Conservation (phyloP, 2,113 vertebrate species). For the Podarcis muralis region DNA sequence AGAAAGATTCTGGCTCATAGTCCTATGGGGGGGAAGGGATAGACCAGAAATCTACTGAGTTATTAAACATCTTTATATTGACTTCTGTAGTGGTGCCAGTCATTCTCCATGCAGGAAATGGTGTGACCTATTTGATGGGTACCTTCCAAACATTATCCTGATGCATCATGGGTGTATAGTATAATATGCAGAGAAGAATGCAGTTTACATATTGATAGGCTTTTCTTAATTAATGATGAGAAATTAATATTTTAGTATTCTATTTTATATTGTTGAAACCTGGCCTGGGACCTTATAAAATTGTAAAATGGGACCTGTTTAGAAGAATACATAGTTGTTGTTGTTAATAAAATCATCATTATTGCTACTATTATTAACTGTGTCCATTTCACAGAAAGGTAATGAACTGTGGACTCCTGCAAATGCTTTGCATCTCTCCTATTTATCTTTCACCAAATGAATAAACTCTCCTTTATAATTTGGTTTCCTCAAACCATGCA, state of each 20-base stretch:
- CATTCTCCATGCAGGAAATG: neutral
- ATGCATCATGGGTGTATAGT: neutral
- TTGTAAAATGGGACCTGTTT: too few species aligned
- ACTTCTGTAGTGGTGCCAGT: neutral
- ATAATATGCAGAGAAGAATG: neutral
- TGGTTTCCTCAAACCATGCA: slow-evolving; percentile 25
- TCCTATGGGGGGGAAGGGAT: neutral
- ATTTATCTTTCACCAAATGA: slow-evolving; percentile 6
- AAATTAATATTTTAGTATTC: neutral
- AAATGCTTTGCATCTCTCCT: neutral
- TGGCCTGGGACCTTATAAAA: too few species aligned
- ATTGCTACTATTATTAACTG: neutral
- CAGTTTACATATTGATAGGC: neutral
- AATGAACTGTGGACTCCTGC: neutral
- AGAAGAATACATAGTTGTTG: too few species aligned
- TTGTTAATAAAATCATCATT: neutral
- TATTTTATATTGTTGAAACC: neutral
- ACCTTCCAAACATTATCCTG: neutral
- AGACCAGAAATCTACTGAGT: neutral
- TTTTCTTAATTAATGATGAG: neutral
- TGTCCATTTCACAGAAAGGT: neutral
- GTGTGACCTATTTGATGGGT: slow-evolving; percentile 2
- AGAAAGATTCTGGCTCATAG: neutral
- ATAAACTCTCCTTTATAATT: slow-evolving; percentile 23
- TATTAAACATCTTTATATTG: slow-evolving; percentile 11